phyloP scores from a whole-genome alignment of 2,888 invertebrate species.

The Meganola albula region DNA sequence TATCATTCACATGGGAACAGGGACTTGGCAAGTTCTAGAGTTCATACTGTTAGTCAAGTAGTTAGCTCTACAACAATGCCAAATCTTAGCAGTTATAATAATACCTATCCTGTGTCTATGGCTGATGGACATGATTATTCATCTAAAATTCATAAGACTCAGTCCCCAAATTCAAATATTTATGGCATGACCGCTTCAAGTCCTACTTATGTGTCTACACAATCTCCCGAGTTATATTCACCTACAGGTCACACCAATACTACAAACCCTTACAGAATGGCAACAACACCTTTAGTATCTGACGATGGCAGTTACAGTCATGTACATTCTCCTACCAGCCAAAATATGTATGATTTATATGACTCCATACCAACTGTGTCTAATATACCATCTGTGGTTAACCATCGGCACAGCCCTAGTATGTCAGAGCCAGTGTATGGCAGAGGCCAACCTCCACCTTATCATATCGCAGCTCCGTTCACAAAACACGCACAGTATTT shows the following conservation, averaged over 20 bases:
- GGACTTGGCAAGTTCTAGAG: slow-evolving; percentile 54
- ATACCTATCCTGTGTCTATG: slow-evolving; percentile 45
- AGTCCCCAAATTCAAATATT: slow-evolving; percentile 56
- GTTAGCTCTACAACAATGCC: slow-evolving; percentile 73
- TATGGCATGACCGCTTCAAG: slow-evolving; percentile 57
- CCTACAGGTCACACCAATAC: slow-evolving; percentile 71
- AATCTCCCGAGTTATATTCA: slow-evolving; percentile 68
- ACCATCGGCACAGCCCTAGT: slow-evolving; percentile 62
- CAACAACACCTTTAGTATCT: slow-evolving; percentile 67
- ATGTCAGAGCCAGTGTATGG: slow-evolving; percentile 55
- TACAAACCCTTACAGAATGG: slow-evolving; percentile 72
- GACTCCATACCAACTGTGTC: slow-evolving; percentile 62
- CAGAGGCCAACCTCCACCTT: slow-evolving; percentile 84
- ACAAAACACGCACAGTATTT: slow-evolving; percentile 87
- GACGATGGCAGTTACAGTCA: slow-evolving; percentile 71
- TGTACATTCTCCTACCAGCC: slow-evolving; percentile 62
- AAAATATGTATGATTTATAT: slow-evolving; percentile 71
- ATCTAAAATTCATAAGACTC: slow-evolving; percentile 43
- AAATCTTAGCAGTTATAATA: slow-evolving; percentile 64
- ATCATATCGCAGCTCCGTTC: slow-evolving; percentile 89
- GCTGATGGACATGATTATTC: slow-evolving; percentile 53
- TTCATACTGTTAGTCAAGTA: slow-evolving; percentile 68
- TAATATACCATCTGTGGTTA: slow-evolving; percentile 57
- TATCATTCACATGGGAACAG: slow-evolving; percentile 59
- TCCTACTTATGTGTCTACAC: slow-evolving; percentile 66